Evolutionary conservation across 92 coral and sea anemone genomes (phyloP).

Genomic region (Nematostella vectensis): DNA sequence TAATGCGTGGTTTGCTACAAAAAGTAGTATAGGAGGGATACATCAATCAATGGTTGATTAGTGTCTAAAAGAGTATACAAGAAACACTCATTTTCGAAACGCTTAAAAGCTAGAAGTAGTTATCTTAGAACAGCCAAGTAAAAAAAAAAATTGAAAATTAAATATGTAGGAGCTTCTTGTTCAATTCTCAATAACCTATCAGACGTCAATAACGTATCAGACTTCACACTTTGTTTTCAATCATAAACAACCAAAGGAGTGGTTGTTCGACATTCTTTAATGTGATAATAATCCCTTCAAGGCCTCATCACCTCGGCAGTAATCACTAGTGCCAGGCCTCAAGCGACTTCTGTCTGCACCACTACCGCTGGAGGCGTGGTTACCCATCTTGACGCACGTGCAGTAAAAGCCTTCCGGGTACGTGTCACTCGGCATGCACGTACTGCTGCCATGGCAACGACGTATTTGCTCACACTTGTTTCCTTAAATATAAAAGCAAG

Average conservation of each 20-base stretch:
- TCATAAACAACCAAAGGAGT: too few species aligned
- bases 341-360: neutral
- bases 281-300: neutral
- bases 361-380: slow-evolving; percentile 8
- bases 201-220: too few species aligned
- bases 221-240: too few species aligned
- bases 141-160: too few species aligned
- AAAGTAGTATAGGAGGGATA: neutral
- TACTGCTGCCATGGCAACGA: slow-evolving; percentile 20
- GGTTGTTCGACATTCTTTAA: too few species aligned
- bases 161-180: too few species aligned
- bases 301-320: slow-evolving; percentile 11
- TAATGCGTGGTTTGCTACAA: slow-evolving; percentile 7
- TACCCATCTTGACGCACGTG: slow-evolving; percentile 7
- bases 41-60: neutral
- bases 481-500: neutral
- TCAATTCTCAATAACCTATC: too few species aligned
- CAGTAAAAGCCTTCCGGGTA: slow-evolving; percentile 7
- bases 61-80: too few species aligned
- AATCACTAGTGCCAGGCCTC: slow-evolving; percentile 8
- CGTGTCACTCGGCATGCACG: slow-evolving; percentile 2
- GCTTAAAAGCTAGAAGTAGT: too few species aligned
- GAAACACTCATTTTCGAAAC: too few species aligned
- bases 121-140: too few species aligned
- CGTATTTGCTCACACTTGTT: neutral